Conservation (phyloP, 2,797 vertebrate genomes). For the Enteromius viviparus region DNA sequence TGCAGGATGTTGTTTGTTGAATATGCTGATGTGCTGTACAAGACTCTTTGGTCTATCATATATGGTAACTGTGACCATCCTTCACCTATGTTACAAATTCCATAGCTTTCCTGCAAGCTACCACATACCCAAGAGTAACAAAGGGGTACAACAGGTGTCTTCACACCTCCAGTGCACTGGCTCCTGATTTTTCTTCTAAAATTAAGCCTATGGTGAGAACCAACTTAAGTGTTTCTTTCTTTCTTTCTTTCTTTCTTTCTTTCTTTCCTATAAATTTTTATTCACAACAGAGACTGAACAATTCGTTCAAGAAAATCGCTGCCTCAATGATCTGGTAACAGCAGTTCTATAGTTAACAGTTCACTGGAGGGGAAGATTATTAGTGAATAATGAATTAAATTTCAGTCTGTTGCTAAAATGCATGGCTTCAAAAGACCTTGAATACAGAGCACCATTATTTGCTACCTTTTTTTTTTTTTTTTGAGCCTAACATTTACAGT, state of each 20-base stretch:
- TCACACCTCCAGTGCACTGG: not conserved
- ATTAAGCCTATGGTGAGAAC: not conserved
- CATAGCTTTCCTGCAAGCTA: not conserved
- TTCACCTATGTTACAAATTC: not conserved
- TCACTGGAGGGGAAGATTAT: conserved; percentile 27
- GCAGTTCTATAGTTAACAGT: conserved; percentile 7
- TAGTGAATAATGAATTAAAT: conserved; percentile 25
- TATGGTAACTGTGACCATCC: not conserved
- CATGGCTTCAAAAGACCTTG: conserved; percentile 23
- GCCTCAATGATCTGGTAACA: not conserved
- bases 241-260: not conserved
- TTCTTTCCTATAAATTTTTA: not conserved
- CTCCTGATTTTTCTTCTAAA: not conserved
- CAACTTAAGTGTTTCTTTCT: not conserved
- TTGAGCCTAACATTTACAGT: no score
- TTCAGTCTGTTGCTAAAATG: conserved; percentile 23
- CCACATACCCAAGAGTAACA: not conserved
- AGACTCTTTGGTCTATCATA: not conserved
- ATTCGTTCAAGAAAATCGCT: not conserved
- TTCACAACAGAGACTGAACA: conserved; percentile 6
- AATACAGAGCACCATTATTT: not conserved
- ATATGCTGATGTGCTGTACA: not conserved
- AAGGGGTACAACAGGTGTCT: not conserved
- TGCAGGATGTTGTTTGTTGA: not conserved
- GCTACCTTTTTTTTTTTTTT: not conserved